Evolutionary conservation across 2,888 invertebrate species (phyloP).

Genomic region (Drosophila kuntzei): DNA sequence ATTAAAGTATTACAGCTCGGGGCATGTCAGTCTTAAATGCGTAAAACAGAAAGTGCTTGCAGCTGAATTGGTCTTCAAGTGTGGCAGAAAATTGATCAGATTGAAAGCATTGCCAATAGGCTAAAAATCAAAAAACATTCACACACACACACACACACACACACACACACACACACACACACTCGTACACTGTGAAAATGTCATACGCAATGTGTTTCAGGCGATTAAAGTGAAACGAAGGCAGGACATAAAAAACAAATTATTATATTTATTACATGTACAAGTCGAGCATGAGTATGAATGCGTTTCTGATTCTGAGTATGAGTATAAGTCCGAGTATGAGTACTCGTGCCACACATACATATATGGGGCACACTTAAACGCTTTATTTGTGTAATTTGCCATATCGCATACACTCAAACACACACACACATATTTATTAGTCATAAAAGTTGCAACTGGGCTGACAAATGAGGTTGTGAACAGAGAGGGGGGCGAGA

Average conservation of each 20-base stretch:
- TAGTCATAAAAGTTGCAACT: conserved; percentile 40
- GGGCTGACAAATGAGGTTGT: neutral
- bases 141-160: neutral
- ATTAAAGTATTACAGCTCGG: neutral
- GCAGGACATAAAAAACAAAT: conserved; percentile 24
- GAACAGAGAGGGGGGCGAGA: no score
- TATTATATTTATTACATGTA: conserved; percentile 28
- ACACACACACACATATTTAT: conserved; percentile 29
- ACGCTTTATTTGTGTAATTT: conserved; percentile 35
- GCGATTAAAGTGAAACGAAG: conserved; percentile 21
- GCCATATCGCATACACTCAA: conserved; percentile 15
- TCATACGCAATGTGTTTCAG: conserved; percentile 20
- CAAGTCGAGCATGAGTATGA: conserved; percentile 1
- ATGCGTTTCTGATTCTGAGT: neutral
- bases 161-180: neutral
- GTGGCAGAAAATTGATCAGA: conserved; percentile 14
- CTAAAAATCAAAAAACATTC: conserved; percentile 4
- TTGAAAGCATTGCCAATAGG: conserved; percentile 18
- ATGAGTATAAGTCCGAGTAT: neutral
- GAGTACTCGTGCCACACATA: neutral
- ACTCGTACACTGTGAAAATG: conserved; percentile 5
- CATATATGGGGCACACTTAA: conserved; percentile 27
- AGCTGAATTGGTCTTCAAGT: conserved; percentile 25
- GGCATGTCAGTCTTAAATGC: conserved; percentile 32
- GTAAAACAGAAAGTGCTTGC: conserved; percentile 17